phyloP scores from a whole-genome alignment of 2,113 vertebrate species.

The Pica pica region DNA sequence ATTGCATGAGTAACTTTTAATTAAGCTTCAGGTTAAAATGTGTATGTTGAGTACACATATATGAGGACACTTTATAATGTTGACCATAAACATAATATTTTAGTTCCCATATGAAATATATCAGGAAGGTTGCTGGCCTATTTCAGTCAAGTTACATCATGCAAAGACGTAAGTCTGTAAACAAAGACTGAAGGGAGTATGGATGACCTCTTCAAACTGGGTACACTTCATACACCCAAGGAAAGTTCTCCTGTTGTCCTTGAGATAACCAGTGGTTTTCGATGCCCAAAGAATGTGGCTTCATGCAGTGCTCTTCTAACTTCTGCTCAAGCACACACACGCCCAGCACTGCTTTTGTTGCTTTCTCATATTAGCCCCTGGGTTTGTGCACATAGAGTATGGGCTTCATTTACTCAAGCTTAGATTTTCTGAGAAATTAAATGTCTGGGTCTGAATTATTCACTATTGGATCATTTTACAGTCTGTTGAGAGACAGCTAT shows the following conservation, averaged over 20 bases:
- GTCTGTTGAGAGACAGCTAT: not conserved
- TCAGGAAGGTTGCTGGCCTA: not conserved
- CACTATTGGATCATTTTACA: not conserved
- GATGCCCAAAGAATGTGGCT: accelerated
- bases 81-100: not conserved
- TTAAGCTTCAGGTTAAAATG: not conserved
- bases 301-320: not conserved
- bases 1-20: not conserved
- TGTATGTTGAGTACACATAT: not conserved
- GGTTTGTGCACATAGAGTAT: not conserved
- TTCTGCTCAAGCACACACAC: not conserved
- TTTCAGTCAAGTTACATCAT: not conserved
- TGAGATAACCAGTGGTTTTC: not conserved
- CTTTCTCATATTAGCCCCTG: not conserved
- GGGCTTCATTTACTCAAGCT: not conserved
- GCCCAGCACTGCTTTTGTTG: not conserved
- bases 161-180: not conserved
- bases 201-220: not conserved
- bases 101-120: not conserved
- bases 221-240: not conserved
- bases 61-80: not conserved
- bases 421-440: not conserved
- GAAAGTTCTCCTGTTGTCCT: not conserved
- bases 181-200: not conserved
- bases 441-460: not conserved